These are phyloP conservation scores for Leptonema lineaticorne DNA, from an alignment of 1,140 invertebrate genomes.

Conservation along the genomic window DNA sequence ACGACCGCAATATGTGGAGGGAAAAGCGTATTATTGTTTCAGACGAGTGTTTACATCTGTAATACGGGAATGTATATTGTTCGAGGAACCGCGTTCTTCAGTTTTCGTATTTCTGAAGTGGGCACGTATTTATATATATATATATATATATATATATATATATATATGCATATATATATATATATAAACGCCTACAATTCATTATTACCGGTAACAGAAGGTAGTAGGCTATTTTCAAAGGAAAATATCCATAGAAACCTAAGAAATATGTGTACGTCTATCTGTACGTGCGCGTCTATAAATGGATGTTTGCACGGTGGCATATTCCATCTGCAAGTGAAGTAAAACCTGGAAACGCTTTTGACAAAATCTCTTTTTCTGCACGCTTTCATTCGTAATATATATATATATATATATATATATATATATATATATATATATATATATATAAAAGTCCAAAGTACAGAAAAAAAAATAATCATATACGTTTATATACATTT, in stretches of 20 bases:
- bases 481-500: too few relatives aligned
- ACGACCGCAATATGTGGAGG: too few relatives aligned
- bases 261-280: too few relatives aligned
- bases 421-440: too few relatives aligned
- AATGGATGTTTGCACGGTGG: too few relatives aligned
- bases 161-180: not conserved
- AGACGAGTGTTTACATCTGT: not conserved
- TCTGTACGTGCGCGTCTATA: too few relatives aligned
- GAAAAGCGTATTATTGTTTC: too few relatives aligned
- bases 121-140: not conserved
- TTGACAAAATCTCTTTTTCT: slow-evolving; percentile 32
- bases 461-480: too few relatives aligned
- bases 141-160: not conserved
- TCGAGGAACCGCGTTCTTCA: too few relatives aligned
- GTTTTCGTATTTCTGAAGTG: not conserved
- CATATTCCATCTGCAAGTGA: slow-evolving; percentile 23
- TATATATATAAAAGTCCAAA: too few relatives aligned
- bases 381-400: slow-evolving; percentile 5
- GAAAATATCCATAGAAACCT: slow-evolving; percentile 25
- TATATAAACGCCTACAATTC: slow-evolving; percentile 6
- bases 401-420: not conserved
- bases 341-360: slow-evolving; percentile 22
- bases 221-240: slow-evolving; percentile 29
- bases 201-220: slow-evolving; percentile 18
- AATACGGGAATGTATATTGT: not conserved